Percentiles rank a stretch among this genome's conserved stretches.
Evolutionary conservation across 1,140 invertebrate species (phyloP).

Genomic region (Bombus waltoni): DNA sequence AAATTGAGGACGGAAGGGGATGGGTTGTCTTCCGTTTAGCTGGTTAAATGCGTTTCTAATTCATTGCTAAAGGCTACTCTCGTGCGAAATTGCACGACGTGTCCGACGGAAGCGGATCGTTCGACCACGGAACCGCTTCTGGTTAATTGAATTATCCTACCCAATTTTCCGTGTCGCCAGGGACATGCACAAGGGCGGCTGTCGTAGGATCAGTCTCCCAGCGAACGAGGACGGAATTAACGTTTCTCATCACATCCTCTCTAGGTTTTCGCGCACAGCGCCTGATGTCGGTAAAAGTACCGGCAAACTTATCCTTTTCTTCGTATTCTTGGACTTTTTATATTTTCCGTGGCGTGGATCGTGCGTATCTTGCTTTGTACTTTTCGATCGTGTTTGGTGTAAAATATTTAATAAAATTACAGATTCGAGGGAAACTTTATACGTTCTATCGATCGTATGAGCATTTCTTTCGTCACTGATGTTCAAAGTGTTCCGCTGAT

Average conservation of each 20-base stretch:
- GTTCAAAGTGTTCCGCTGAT: background rate
- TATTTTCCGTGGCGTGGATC: background rate
- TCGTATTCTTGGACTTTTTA: background rate
- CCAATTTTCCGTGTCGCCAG: conserved; percentile 65
- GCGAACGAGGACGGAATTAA: background rate
- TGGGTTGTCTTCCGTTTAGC: background rate
- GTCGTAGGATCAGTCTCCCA: background rate
- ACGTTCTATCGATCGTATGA: no score
- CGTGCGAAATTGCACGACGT: conserved; percentile 56
- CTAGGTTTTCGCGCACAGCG: background rate
- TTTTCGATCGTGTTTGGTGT: no score
- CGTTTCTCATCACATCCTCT: background rate
- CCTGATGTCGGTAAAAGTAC: background rate
- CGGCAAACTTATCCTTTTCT: background rate
- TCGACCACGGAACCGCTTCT: conserved; percentile 48
- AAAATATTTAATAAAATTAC: no score
- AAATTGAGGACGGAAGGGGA: background rate
- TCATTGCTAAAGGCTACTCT: conserved; percentile 40
- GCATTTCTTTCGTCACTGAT: no score
- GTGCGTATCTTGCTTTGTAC: no score
- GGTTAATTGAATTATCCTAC: conserved; percentile 71
- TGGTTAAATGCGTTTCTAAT: conserved; percentile 46
- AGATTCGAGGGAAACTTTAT: no score
- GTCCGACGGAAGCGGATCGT: conserved; percentile 56
- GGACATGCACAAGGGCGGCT: conserved; percentile 5